Evolutionary conservation across 1,140 invertebrate species (phyloP), one percentile per base, ranked within the genome.

Genomic region (Drosophila pseudoananassae): DNA sequence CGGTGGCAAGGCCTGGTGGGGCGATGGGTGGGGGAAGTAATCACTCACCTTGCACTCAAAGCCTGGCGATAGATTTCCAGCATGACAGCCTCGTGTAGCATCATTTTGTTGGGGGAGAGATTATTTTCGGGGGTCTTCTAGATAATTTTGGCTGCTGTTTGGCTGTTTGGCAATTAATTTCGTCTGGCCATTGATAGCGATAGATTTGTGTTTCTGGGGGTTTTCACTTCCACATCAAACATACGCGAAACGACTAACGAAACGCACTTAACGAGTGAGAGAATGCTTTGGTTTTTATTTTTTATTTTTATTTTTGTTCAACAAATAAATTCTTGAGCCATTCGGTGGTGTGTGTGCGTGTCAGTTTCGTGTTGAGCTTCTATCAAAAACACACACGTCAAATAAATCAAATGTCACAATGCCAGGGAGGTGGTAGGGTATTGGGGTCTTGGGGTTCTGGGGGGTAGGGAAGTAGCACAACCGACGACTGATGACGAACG

Each of bases 31-130:
- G 31, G 31, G 31, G 31, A 10, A 33, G 31, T 10, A 33, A 66
- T 7, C 65, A 77, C 68, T 90, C 90, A 92, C 91, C 91, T 92
- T 70, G 91, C 91, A 76, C 76, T 92, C 36, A 92, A 53, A 49
- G 91, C 91, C 80, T 92, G 91, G 43, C 91, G 85, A 65, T 92
- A 92, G 76, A 92, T 92, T 58, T 92, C 91, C 84, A 92, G 66
- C 91, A 92, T 92, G 65, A 92, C 91, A 61, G 91, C 91, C 87
- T 92, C 91, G 90, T 92, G 91, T 47, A 92, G 90, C 91, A 92
- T 92, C 91, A 92, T 92, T 90, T 81, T 91, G 76, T 47, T 29
- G 38, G n/a, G n/a, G n/a, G n/a, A 38, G 20, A 43, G 61, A 54
- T 58, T 77, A 31, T 60, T 40, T 58, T 36, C 33, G 33, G 27